Evolutionary conservation across 2,797 vertebrate genomes (phyloP).

Genomic region (Myoxocephalus aenaeus): DNA sequence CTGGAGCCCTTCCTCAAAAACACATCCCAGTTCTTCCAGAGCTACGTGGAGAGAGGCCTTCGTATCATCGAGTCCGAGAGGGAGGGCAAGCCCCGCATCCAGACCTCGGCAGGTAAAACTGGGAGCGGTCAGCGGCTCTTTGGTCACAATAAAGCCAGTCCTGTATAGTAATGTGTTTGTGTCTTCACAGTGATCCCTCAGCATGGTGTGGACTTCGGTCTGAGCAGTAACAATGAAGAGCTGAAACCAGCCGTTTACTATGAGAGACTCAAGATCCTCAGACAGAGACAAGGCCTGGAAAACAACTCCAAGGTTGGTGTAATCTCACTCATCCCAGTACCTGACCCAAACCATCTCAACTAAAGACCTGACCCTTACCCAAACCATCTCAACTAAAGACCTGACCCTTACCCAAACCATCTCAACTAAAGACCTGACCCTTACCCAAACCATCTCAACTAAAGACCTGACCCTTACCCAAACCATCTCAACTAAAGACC

Average conservation of each 20-base stretch:
- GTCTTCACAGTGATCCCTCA: slow-evolving; percentile 87
- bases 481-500: neutral
- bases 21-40: slow-evolving; percentile 98
- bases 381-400: neutral
- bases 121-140: neutral
- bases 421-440: no score
- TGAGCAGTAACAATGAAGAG: slow-evolving; percentile 89
- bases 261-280: slow-evolving; percentile 96
- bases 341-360: neutral
- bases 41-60: slow-evolving; percentile 98
- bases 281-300: slow-evolving; percentile 95
- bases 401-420: neutral
- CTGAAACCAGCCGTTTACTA: slow-evolving; percentile 95
- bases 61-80: slow-evolving; percentile 95
- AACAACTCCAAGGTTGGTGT: slow-evolving; percentile 90
- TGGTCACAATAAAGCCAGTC: neutral
- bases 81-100: slow-evolving; percentile 92
- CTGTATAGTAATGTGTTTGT: slow-evolving; percentile 1
- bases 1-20: slow-evolving; percentile 97
- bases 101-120: slow-evolving; percentile 87
- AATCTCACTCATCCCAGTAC: neutral
- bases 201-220: slow-evolving; percentile 84
- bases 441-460: neutral
- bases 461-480: no score
- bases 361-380: no score